Conservation (phyloP, 2,888 invertebrate species). For the Agrypnus murinus region DNA sequence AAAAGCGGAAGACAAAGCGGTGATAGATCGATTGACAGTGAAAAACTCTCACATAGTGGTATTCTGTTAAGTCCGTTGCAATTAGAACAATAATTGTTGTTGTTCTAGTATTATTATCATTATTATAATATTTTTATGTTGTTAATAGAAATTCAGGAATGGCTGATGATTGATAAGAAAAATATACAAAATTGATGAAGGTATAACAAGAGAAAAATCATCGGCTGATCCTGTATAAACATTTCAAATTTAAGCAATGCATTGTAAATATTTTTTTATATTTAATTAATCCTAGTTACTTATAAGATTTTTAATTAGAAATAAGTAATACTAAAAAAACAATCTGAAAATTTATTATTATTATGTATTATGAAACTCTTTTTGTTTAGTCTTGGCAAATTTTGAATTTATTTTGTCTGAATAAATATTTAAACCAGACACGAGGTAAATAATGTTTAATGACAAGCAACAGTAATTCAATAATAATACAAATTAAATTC, state of each 20-base stretch:
- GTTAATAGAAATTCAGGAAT: conserved; percentile 13
- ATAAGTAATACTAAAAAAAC: too few relatives aligned
- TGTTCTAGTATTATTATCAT: conserved; percentile 18
- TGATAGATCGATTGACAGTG: conserved; percentile 55
- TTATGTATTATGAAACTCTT: too few relatives aligned
- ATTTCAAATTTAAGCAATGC: conserved; percentile 18
- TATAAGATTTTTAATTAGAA: too few relatives aligned
- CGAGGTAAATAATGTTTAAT: too few relatives aligned
- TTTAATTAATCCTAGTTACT: too few relatives aligned
- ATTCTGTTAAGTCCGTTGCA: conserved; percentile 79
- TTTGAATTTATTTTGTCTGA: conserved; percentile 15
- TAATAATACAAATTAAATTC: too few relatives aligned
- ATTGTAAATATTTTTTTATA: neutral
- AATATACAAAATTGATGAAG: too few relatives aligned
- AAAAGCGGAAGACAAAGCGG: conserved; percentile 44
- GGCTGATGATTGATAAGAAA: too few relatives aligned
- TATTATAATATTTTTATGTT: conserved; percentile 28
- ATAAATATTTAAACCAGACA: neutral
- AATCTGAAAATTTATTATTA: too few relatives aligned
- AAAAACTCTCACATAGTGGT: conserved; percentile 72
- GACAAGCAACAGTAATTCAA: too few relatives aligned
- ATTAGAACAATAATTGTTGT: conserved; percentile 71
- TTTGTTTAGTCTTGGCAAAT: too few relatives aligned
- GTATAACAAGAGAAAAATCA: too few relatives aligned
- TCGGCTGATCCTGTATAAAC: neutral